Evolutionary conservation across 2,113 vertebrate genomes (phyloP), one percentile per base, ranked within the genome.

Genomic region (Corydoras sp.): DNA sequence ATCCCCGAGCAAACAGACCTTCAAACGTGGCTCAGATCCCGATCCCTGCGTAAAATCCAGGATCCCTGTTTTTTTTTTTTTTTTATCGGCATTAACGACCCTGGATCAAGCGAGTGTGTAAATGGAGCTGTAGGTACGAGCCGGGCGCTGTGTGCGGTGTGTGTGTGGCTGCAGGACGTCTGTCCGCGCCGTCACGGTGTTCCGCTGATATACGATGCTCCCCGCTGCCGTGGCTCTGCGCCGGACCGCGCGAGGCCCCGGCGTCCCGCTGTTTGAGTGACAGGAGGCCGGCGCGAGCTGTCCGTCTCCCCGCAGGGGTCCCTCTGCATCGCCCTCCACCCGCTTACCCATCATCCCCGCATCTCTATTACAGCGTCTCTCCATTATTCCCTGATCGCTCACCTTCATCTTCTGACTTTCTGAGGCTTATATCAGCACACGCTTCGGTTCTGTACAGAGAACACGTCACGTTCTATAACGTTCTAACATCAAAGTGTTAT

Each of bases 141-240:
- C 58, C 15, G 32, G 43, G 74, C 35, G 7, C 29, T 59, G 12
- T 76, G 30, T 64, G 56, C 9, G 66, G 60, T 67, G 10, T 70
- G 56, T 62, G 69, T 73, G 67, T 68, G 49, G 55, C 61, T 48
- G 15, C 53, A 62, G 29, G 10, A 59, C 48, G 11, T 4, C 18
- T 8, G 1, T 18, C 51, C 3, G 58, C 49, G 9, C 54, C 77
- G 48, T 79, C 77, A 85, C 86, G 90, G 90, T 90, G 89, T 88
- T 91, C 83, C 76, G 76, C 77, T 92, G 91, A 94, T 92, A 89
- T 92, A 92, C 92, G 89, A 88, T 72, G 79, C 89, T 79, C 83
- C 86, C 86, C 73, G 83, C 84, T 86, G 86, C 71, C 85, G 86
- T 71, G 80, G 77, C 88, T 81, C 86, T 83, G 76, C 62, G 24